Percentiles rank a stretch among this genome's conserved stretches.
Evolutionary conservation across 2,797 vertebrate species (phyloP).

Genomic region (Anisognathus igniventris): DNA sequence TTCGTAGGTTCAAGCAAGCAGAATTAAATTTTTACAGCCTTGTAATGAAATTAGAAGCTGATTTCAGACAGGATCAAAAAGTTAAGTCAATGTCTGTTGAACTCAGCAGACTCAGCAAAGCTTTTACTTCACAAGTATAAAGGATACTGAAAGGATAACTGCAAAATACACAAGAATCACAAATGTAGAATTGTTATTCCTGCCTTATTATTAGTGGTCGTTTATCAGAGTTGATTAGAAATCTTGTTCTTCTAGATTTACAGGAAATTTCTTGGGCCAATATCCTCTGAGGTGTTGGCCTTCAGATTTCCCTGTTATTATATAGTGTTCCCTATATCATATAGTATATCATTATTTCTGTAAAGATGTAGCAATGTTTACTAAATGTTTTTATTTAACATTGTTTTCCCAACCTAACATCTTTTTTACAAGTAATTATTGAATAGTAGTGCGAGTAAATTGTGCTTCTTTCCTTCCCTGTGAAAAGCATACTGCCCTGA

Average conservation of each 20-base stretch:
- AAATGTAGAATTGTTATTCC: neutral
- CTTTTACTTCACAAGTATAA: neutral
- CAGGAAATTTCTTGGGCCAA: neutral
- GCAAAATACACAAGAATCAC: neutral
- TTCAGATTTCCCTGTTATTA: neutral
- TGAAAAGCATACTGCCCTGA: neutral
- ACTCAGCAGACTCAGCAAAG: neutral
- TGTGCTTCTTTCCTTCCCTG: neutral
- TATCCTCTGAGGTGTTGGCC: neutral
- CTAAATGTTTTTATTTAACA: neutral
- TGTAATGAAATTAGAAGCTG: neutral
- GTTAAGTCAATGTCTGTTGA: neutral
- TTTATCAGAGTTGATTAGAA: neutral
- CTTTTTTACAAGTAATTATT: neutral
- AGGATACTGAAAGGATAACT: neutral
- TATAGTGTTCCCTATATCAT: neutral
- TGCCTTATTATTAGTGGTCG: neutral
- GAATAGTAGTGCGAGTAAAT: neutral
- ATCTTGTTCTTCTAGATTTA: neutral
- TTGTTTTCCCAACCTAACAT: accelerated
- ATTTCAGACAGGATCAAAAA: neutral
- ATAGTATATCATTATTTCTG: neutral
- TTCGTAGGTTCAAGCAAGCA: neutral
- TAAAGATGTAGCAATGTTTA: neutral
- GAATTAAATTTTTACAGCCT: neutral